Evolutionary conservation across 2,888 invertebrate genomes (phyloP), one percentile per base, ranked within the genome.

Genomic region (Pseudococcus jackbeardsleyi): DNA sequence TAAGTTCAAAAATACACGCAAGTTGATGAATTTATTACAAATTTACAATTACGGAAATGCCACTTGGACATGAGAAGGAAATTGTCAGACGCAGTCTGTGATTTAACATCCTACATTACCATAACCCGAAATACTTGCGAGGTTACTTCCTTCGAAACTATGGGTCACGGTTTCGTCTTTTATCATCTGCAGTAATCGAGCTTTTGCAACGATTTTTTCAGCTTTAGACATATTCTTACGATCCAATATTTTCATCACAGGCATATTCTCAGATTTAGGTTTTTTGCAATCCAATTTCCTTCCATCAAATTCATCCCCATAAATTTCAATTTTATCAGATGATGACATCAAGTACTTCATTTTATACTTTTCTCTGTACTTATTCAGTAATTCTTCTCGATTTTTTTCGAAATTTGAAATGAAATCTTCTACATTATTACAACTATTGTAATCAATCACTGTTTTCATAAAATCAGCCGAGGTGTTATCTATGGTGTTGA

Each of bases 221-320:
- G 86, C 86, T 72, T 86, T 86, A n/a, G 72, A 48, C 72, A 64
- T 59, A 19, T 19, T 77, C 19, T 19, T 82, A 26, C 39, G 17
- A 11, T 33, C 8, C 0, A 9, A 2, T 1, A 19, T 68, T 39
- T 39, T 3, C 54, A 22, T 54, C 9, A 19, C n/a, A 2, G 39
- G 19, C 54, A n/a, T 12, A 64, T 26, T 26, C 6, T 26, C 42
- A 19, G 4, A 6, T 26, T 4, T 26, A 17, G 19, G n/a, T 42
- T 72, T 22, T 12, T 72, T 68, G 8, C n/a, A 46, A 46, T 86
- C 86, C 8, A 48, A 15, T 42, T 33, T 68, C 19, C 42, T 33
- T 2, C 68, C 64, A 46, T 86, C 86, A 12, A 86, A 48, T 77
- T 86, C 86, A 46, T 86, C 86, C 1, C 86, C 86, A 77, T 22